Base-by-base conservation (phyloP, 2,113 vertebrate genomes). In the Hyperopisus bebe region DNA sequence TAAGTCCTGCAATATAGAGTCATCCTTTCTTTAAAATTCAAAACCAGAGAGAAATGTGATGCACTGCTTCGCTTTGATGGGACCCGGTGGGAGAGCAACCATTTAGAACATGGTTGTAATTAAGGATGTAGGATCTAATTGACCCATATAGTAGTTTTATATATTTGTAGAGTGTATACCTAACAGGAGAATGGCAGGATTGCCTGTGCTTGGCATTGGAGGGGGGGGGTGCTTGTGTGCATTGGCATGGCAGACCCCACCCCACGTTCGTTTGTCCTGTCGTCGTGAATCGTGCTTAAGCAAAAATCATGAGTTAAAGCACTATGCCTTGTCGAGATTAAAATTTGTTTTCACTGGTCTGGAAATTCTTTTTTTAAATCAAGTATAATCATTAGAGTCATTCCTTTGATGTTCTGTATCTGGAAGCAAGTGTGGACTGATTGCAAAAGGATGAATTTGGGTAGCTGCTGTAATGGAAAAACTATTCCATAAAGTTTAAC, bases 1-100 rank as follows among this genome's bases (percentile, higher is more conserved):
- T 93, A 93, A 92, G 94, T 94, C 93, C 94, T 92, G 94, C 92
- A 94, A 93, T 94, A 93, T 94, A 93, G 93, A 94, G 86, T 93
- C 82, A 86, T 80, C 31, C 42, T 4, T 66, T 24, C 10, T n/a
- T 90, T 88, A 90, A 92, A 50, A 92, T 70, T 17, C 47, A 42
- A 31, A 80, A 42, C 21, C 47, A 19, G 47, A 27, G 8, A 80
- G 62, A 15, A 80, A 48, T 55, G 31, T 53, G 62, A 44, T 35
- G 15, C 9, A 19, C 62, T n/a, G 24, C 8, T 51, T 42, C 11
- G 27, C 48, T 85, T 44, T 87, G 35, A 77, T 55, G 51, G n/a
- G 31, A 47, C 47, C 85, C 6, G 15, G 11, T 47, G 80, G 35
- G 74, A 44, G 51, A 27, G 19, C 35, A 27, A 21, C 17, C 74